Conservation (phyloP, 2,113 vertebrate genomes). For the Plectropomus leopardus region DNA sequence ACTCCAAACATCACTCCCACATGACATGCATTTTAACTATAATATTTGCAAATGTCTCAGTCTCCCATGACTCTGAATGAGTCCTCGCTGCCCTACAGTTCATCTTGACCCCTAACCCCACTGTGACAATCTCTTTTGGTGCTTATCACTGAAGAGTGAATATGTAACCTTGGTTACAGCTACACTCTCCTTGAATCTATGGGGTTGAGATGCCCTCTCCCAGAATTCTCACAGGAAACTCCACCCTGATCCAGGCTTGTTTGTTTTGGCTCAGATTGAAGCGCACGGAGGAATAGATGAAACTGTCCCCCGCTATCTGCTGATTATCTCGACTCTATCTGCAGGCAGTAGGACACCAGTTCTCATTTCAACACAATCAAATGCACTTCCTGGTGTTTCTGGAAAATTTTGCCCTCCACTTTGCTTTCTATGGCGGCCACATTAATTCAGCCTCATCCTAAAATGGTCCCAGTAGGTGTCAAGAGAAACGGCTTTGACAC, state of each 20-base stretch:
- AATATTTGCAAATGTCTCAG: slow-evolving; percentile 18
- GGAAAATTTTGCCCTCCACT: neutral
- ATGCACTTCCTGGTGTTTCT: neutral
- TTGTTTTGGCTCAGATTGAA: slow-evolving; percentile 73
- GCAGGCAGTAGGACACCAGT: slow-evolving; percentile 21
- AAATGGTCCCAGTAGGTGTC: neutral
- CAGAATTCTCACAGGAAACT: slow-evolving; percentile 78
- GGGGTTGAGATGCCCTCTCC: slow-evolving; percentile 67
- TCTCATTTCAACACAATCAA: slow-evolving; percentile 11
- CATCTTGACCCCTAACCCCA: slow-evolving; percentile 48
- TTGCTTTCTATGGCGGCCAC: neutral
- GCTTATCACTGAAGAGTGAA: slow-evolving; percentile 48
- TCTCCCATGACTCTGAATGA: neutral
- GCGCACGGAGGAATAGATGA: slow-evolving; percentile 44
- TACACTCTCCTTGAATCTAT: slow-evolving; percentile 38
- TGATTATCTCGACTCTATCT: slow-evolving; percentile 47
- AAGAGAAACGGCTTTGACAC: neutral
- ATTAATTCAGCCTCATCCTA: neutral
- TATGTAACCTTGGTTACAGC: slow-evolving; percentile 58
- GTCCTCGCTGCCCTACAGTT: slow-evolving; percentile 20
- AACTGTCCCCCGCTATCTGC: slow-evolving; percentile 49
- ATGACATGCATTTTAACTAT: neutral
- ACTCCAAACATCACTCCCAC: neutral
- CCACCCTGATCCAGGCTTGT: slow-evolving; percentile 76
- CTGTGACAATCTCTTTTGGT: slow-evolving; percentile 26